Evolutionary conservation across 2,888 invertebrate genomes (phyloP).

Genomic region (Lumbricus terrestris): DNA sequence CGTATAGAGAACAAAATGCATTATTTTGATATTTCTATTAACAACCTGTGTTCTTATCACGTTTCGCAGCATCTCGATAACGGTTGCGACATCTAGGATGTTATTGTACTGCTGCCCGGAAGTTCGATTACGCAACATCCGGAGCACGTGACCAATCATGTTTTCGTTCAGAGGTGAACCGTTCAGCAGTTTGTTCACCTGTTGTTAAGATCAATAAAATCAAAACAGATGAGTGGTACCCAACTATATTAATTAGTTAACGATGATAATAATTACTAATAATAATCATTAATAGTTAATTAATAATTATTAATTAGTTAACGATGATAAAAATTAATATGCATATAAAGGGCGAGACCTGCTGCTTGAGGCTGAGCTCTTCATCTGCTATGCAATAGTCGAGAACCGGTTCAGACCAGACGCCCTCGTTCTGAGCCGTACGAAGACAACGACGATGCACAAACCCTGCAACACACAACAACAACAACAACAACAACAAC

Average conservation of each 20-base stretch:
- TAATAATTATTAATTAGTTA: too few relatives aligned
- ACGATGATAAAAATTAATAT: too few relatives aligned
- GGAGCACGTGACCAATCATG: slow-evolving; percentile 36
- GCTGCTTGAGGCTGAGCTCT: slow-evolving; percentile 36
- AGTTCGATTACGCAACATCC: slow-evolving; percentile 49
- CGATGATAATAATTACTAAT: too few relatives aligned
- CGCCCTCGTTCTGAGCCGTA: slow-evolving; percentile 49
- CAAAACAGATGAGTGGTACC: background rate
- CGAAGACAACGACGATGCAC: slow-evolving; percentile 42
- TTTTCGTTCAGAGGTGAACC: slow-evolving; percentile 24
- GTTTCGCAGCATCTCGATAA: slow-evolving; percentile 51
- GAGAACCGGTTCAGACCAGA: slow-evolving; percentile 53
- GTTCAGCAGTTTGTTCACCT: background rate
- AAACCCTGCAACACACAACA: slow-evolving; percentile 28
- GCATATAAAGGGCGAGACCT: too few relatives aligned
- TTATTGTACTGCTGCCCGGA: slow-evolving; percentile 45
- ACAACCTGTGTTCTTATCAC: slow-evolving; percentile 51
- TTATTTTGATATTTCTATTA: background rate
- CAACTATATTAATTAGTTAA: too few relatives aligned
- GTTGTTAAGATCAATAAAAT: background rate
- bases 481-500: background rate
- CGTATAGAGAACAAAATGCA: too few relatives aligned
- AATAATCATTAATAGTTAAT: too few relatives aligned
- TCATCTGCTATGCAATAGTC: slow-evolving; percentile 51
- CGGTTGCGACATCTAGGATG: slow-evolving; percentile 54